Base-by-base conservation (phyloP, 2,113 vertebrate genomes). In the Morone saxatilis region DNA sequence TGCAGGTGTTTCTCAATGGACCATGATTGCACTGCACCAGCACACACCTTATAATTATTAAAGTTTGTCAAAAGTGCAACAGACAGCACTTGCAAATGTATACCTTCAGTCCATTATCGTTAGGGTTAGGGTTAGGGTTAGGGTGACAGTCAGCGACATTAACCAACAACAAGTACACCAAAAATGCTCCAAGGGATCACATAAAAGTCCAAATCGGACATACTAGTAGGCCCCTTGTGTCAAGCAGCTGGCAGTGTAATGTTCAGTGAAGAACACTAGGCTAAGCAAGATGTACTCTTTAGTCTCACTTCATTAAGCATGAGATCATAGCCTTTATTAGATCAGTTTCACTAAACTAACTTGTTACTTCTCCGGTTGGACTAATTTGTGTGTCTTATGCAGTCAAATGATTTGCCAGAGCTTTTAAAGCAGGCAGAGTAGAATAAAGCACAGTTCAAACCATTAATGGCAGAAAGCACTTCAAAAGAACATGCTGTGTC, bases 331-430 rank as follows among this genome's bases (percentile, higher is more conserved):
- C 47, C 50, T 31, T 22, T 20, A 77, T 77, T 31, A 51, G 25
- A 76, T 83, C 56, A 68, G 19, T 76, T 76, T 71, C 61, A 75
- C 54, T 68, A n/a, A 68, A 77, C 81, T 41, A 47, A 70, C 45
- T 60, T 71, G 70, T 54, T 43, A 12, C 62, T 80, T 45, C 5
- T 69, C 41, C 50, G 22, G 41, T 51, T 61, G 6, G 7, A 25
- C 66, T 56, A 80, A 80, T 80, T 40, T 47, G 71, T 71, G 20
- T 47, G 61, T 50, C 25, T n/a, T 53, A 41, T 71, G 53, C 22
- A 20, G 41, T 51, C 41, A 72, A 31, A 74, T 47, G 6, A 65
- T 40, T 10, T n/a, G 40, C 16, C 7, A 25, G 14, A 14, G 74
- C 66, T 36, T 66, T 22, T 38, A 84, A 56, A 41, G 36, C 69